Percentiles rank a stretch among this genome's conserved stretches.
These are phyloP conservation scores for Nycticebus coucang DNA, from an alignment of 2,113 vertebrate species.

Conservation along the genomic window DNA sequence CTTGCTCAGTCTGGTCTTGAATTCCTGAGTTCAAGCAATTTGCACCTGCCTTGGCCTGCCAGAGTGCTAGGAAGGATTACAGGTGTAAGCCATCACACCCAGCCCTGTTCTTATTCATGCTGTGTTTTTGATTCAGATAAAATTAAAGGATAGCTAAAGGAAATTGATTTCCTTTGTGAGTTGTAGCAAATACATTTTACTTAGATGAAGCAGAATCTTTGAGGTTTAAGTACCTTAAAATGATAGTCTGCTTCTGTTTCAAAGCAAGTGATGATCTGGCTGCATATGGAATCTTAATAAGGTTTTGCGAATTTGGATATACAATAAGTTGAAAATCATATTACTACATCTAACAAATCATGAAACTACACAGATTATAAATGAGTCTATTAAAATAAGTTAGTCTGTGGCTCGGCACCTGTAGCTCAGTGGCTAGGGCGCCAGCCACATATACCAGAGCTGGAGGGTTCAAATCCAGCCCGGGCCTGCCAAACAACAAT, in stretches of 20 bases:
- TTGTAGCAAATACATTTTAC: not conserved
- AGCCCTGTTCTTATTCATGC: not conserved
- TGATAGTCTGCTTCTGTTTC: not conserved
- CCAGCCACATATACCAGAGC: too few species aligned
- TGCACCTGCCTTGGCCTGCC: too few species aligned
- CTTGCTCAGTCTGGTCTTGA: too few species aligned
- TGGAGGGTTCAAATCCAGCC: too few species aligned
- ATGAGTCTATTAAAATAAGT: conserved; percentile 2
- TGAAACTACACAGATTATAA: not conserved
- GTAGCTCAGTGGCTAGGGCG: too few species aligned
- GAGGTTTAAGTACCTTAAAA: not conserved
- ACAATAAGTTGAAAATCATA: conserved; percentile 3
- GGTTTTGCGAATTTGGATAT: conserved; percentile 13
- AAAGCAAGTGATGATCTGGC: not conserved
- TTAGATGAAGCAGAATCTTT: not conserved
- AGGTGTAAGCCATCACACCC: too few species aligned
- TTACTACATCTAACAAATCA: conserved; percentile 10
- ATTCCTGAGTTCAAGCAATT: too few species aligned
- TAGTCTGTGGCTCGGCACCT: not conserved
- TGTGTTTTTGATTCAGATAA: not conserved
- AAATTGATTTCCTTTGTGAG: not conserved
- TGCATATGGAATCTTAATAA: not conserved
- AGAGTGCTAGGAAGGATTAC: too few species aligned
- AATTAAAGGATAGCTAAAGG: conserved; percentile 14
- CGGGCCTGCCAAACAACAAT: too few species aligned